Base-by-base conservation (phyloP, 2,113 vertebrate genomes). In the Poeciliopsis prolifica region DNA sequence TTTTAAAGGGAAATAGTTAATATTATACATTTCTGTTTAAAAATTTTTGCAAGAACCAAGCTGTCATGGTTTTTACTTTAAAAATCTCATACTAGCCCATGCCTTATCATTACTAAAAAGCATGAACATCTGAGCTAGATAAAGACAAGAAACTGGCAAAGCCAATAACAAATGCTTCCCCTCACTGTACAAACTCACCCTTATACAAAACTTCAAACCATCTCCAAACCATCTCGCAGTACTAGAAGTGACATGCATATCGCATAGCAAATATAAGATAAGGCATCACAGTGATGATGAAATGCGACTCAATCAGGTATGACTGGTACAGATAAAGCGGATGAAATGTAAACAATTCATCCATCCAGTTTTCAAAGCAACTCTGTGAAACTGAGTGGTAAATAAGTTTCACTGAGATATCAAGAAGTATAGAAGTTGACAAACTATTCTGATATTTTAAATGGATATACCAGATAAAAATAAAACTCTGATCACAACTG, bases 221-320 rank as follows among this genome's bases (percentile, higher is more conserved):
- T 91, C 82, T 80, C 72, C 78, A 72, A 61, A 70, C 71, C 79
- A 83, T 91, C 82, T 80, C 72, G 79, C 48, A 78, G 83, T 73
- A 79, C 82, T 85, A 87, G 83, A 88, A 87, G 70, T 71, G 81
- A 86, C 69, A 66, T 37, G 79, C 78, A 78, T 87, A 89, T 88
- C 79, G 29, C 40, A 58, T 64, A 42, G 65, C 51, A 72, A 61
- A 83, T 79, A 78, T 83, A 74, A 72, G 88, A 90, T 90, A 89
- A 86, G 80, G 61, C 28, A 28, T 44, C 61, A 67, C 62, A 78
- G 78, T 76, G 83, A 87, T 79, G 82, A 80, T 79, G 84, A 80
- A 86, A 69, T 61, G 65, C 54, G 83, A 64, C 79, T 89, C 80
- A 85, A 87, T 84, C 85, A 81, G 75, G 79, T 86, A 74, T 81